phyloP scores from a whole-genome alignment of 2,888 invertebrate species.

The Quadroppia sp. region DNA sequence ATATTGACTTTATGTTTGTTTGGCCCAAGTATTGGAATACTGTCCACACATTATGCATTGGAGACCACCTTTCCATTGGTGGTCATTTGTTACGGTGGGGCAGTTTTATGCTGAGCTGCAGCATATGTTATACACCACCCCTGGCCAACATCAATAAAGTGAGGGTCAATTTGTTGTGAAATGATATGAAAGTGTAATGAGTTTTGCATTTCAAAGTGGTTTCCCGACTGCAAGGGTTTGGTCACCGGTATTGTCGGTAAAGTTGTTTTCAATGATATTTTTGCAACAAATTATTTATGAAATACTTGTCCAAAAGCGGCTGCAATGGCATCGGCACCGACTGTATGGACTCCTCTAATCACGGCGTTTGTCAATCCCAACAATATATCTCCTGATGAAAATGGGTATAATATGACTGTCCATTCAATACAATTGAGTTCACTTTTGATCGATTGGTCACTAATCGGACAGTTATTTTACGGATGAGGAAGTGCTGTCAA shows the following conservation, averaged over 20 bases:
- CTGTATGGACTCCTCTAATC: slow-evolving; percentile 40
- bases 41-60: slow-evolving; percentile 42
- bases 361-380: slow-evolving; percentile 38
- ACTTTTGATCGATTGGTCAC: not conserved
- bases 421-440: not conserved
- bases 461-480: slow-evolving; percentile 33
- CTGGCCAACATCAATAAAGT: slow-evolving; percentile 41
- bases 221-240: slow-evolving; percentile 40
- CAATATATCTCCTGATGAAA: slow-evolving; percentile 37
- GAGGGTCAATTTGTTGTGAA: not conserved
- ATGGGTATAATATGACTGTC: slow-evolving; percentile 32
- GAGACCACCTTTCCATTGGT: slow-evolving; percentile 40
- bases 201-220: slow-evolving; percentile 31
- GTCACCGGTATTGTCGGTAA: slow-evolving; percentile 37
- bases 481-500: slow-evolving; percentile 30
- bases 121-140: slow-evolving; percentile 39
- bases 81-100: slow-evolving; percentile 42
- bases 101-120: slow-evolving; percentile 39
- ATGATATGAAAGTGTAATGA: not conserved
- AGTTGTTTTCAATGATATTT: not conserved
- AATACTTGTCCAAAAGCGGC: slow-evolving; percentile 14
- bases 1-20: too few relatives aligned
- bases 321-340: slow-evolving; percentile 43
- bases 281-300: not conserved
- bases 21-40: slow-evolving; percentile 41